Percentiles rank a stretch among this genome's conserved stretches.
Conservation (phyloP, 2,888 invertebrate genomes). For the Drosophila pullipes region DNA sequence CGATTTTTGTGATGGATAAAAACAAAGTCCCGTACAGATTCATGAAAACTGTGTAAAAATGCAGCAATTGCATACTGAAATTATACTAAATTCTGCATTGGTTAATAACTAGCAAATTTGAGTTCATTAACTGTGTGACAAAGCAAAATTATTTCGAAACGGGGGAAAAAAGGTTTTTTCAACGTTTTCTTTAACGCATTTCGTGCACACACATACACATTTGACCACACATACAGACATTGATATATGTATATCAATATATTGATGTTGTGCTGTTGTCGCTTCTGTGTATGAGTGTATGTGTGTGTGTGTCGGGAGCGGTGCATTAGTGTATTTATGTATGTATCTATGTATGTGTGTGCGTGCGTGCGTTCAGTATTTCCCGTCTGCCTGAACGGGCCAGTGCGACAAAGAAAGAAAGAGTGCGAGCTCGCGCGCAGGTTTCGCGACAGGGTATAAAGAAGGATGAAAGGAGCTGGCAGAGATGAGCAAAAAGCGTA, state of each 20-base stretch:
- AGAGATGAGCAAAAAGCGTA: conserved; percentile 77
- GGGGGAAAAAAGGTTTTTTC: conserved; percentile 69
- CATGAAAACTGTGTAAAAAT: conserved; percentile 64
- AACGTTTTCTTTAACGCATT: conserved; percentile 77
- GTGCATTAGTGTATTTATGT: conserved; percentile 58
- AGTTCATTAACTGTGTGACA: conserved; percentile 57
- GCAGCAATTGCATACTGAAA: conserved; percentile 53
- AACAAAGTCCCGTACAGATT: conserved; percentile 74
- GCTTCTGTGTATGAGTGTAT: conserved; percentile 39
- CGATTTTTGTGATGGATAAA: conserved; percentile 75
- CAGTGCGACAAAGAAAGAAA: conserved; percentile 46
- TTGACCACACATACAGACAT: conserved; percentile 68
- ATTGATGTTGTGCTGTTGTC: conserved; percentile 75
- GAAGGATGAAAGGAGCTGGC: conserved; percentile 74
- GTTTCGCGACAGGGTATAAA: conserved; percentile 63
- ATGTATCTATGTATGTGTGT: conserved; percentile 29
- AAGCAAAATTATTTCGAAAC: conserved; percentile 55
- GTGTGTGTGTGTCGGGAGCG: conserved; percentile 57
- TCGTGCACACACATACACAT: conserved; percentile 62
- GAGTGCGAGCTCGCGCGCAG: conserved; percentile 71
- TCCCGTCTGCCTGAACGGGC: conserved; percentile 58
- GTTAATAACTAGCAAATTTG: conserved; percentile 55
- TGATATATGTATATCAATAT: conserved; percentile 78
- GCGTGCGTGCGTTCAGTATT: conserved; percentile 47
- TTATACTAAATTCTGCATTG: conserved; percentile 59